These are phyloP conservation scores for Pachycephus smyrnensis DNA, from an alignment of 2,888 invertebrate species.

Conservation along the genomic window DNA sequence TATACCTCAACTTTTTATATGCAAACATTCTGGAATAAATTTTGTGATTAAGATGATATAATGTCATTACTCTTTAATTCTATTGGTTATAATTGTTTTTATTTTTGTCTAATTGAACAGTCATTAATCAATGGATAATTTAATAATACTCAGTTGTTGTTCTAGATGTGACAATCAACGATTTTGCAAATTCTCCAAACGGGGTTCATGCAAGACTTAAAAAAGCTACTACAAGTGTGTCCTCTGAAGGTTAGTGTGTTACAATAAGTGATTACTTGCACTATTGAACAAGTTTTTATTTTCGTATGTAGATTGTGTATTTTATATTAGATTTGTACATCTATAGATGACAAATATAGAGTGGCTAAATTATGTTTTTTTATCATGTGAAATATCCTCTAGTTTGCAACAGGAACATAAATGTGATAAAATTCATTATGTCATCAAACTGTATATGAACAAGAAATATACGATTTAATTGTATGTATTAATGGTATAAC, in stretches of 20 bases:
- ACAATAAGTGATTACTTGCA: not conserved
- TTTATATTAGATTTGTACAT: too few species aligned
- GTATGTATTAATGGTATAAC: too few species aligned
- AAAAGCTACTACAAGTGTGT: conserved; percentile 48
- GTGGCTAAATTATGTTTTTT: too few species aligned
- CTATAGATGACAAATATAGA: too few species aligned
- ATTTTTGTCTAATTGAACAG: conserved; percentile 6
- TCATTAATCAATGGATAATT: not conserved
- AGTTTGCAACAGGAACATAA: too few species aligned
- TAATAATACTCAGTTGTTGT: conserved; percentile 30
- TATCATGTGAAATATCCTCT: too few species aligned
- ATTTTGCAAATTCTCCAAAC: conserved; percentile 73
- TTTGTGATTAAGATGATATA: conserved; percentile 6
- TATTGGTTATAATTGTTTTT: conserved; percentile 17
- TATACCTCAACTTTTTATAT: not conserved
- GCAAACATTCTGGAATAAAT: conserved; percentile 6
- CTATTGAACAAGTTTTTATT: not conserved
- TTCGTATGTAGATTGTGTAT: not conserved
- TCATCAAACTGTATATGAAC: too few species aligned
- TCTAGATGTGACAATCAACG: conserved; percentile 76
- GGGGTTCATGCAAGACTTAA: conserved; percentile 56
- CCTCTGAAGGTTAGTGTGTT: conserved; percentile 38
- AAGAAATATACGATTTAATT: too few species aligned
- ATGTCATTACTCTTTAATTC: conserved; percentile 38
- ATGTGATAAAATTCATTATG: too few species aligned